Evolutionary conservation across 2,888 invertebrate species (phyloP).

Genomic region (Galeopsomyia nigrocyanea): DNA sequence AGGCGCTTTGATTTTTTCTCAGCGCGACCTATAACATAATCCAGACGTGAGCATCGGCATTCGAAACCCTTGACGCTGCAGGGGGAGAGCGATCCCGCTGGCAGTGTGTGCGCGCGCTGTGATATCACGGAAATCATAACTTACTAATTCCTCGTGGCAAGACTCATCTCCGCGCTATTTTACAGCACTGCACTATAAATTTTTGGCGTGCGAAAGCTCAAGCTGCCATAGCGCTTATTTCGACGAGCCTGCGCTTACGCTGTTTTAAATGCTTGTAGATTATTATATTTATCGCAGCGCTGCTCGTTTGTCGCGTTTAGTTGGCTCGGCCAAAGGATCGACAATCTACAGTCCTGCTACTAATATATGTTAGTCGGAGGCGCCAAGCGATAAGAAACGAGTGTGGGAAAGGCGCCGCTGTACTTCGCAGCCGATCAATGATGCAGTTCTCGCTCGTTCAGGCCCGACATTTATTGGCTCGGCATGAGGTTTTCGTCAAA

Average conservation of each 20-base stretch:
- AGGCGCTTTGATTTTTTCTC: constrained; percentile 51
- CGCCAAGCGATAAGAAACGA: constrained; percentile 63
- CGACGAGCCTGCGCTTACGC: too few species aligned
- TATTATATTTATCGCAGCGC: too few species aligned
- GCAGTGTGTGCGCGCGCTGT: not conserved
- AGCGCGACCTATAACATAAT: constrained; percentile 54
- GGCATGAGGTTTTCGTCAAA: too few species aligned
- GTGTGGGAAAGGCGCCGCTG: constrained; percentile 63
- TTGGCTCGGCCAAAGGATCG: too few species aligned
- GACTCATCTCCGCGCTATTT: not conserved
- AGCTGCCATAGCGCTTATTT: not conserved
- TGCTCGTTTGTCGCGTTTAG: too few species aligned
- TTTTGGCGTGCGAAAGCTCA: not conserved
- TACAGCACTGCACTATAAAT: not conserved
- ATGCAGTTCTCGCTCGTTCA: too few species aligned
- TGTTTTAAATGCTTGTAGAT: too few species aligned
- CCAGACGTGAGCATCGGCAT: constrained; percentile 61
- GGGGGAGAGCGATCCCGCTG: constrained; percentile 22
- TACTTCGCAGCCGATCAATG: constrained; percentile 51
- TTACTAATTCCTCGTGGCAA: constrained; percentile 17
- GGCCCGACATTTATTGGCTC: too few species aligned
- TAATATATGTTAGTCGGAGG: constrained; percentile 43
- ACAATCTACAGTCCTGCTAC: too few species aligned
- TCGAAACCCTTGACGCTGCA: constrained; percentile 56
- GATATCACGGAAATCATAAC: constrained; percentile 29